These are phyloP conservation scores for Lutjanus campechanus DNA, from an alignment of 2,797 vertebrate species.

Conservation along the genomic window DNA sequence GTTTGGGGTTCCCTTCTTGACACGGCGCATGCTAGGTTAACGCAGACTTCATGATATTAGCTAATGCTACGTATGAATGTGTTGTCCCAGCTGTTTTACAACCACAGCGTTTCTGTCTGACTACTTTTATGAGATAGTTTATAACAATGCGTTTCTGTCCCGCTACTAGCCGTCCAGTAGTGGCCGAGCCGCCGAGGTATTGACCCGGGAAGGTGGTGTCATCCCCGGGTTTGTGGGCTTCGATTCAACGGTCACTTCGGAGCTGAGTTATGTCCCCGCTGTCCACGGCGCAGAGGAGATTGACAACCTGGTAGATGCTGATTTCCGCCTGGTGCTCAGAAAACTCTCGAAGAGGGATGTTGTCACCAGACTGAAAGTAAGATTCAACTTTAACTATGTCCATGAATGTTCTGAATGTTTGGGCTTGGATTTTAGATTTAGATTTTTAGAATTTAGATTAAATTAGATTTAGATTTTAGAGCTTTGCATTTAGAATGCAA, in stretches of 20 bases:
- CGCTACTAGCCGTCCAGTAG: constrained; percentile 94
- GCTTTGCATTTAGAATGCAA: too few species aligned
- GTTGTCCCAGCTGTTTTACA: background rate
- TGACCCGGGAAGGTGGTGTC: constrained; percentile 93
- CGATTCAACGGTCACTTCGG: constrained; percentile 87
- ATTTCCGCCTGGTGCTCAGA: constrained; percentile 95
- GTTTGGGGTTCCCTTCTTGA: too few species aligned
- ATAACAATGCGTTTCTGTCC: background rate
- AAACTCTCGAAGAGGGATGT: constrained; percentile 96
- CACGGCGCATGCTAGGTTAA: too few species aligned
- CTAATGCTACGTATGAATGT: constrained; percentile 32
- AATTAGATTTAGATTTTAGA: too few species aligned
- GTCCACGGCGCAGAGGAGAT: constrained; percentile 96
- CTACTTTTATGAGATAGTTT: background rate
- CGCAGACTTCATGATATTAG: constrained; percentile 35
- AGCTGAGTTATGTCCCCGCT: constrained; percentile 95
- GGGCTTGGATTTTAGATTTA: too few species aligned
- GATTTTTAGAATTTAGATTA: too few species aligned
- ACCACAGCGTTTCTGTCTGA: background rate
- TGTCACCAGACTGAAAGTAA: constrained; percentile 95
- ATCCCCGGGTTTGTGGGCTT: constrained; percentile 97
- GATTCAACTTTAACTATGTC: background rate
- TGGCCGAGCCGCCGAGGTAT: constrained; percentile 93
- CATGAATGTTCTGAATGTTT: too few species aligned
- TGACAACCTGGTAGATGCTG: constrained; percentile 95